Conservation (phyloP, 2,797 vertebrate species). For the Notamacropus eugenii region DNA sequence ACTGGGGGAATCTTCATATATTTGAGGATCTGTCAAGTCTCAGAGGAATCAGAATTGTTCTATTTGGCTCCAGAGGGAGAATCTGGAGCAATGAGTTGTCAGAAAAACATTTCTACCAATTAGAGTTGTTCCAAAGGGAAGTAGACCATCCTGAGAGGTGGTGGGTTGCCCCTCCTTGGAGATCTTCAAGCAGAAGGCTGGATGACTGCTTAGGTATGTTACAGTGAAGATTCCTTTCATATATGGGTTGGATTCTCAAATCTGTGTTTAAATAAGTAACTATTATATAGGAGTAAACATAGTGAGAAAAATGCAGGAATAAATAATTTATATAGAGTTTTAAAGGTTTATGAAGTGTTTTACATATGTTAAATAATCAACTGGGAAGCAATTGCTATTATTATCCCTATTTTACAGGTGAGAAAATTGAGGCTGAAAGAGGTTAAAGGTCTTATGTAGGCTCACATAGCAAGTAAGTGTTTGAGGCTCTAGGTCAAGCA, state of each 20-base stretch:
- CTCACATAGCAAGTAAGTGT: background rate
- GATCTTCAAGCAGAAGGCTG: background rate
- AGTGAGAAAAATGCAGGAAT: background rate
- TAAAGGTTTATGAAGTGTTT: background rate
- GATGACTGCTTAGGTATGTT: background rate
- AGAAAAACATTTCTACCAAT: background rate
- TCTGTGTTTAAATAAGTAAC: background rate
- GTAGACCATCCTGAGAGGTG: background rate
- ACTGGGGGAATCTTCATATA: background rate
- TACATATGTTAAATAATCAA: background rate
- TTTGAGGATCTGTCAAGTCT: too few relatives aligned
- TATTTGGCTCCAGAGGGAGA: background rate
- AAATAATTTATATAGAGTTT: background rate
- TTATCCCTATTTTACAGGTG: background rate
- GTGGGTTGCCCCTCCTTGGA: background rate
- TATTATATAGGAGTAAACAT: background rate
- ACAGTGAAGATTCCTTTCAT: background rate
- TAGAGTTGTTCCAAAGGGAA: background rate
- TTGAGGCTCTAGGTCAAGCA: background rate
- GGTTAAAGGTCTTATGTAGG: background rate
- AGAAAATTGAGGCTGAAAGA: background rate
- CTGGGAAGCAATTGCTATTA: background rate
- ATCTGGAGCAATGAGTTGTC: background rate
- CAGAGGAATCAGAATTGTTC: background rate
- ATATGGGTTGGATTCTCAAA: background rate